These are phyloP conservation scores for Gandaritis pyraliata DNA, from an alignment of 2,888 invertebrate species.

Conservation along the genomic window DNA sequence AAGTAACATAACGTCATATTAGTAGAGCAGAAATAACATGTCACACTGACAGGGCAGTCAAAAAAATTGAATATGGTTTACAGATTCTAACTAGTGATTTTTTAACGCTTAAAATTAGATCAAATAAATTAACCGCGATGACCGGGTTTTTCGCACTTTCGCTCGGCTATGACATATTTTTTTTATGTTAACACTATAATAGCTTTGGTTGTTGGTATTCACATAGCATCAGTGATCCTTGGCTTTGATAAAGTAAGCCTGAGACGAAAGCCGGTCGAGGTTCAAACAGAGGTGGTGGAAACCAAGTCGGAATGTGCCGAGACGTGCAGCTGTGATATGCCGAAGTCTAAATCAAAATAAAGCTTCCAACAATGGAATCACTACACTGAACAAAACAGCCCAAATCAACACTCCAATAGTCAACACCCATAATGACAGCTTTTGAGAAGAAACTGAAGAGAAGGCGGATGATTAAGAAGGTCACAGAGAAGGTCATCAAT, in stretches of 20 bases:
- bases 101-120: slow-evolving; percentile 42
- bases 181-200: slow-evolving; percentile 54
- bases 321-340: slow-evolving; percentile 52
- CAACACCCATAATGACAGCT: slow-evolving; percentile 50
- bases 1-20: slow-evolving; percentile 33
- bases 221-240: slow-evolving; percentile 53
- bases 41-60: slow-evolving; percentile 33
- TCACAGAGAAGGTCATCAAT: slow-evolving; percentile 60
- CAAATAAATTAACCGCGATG: slow-evolving; percentile 60
- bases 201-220: slow-evolving; percentile 55
- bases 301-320: slow-evolving; percentile 55
- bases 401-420: background rate
- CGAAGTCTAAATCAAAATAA: slow-evolving; percentile 25
- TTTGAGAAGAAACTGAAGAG: slow-evolving; percentile 55
- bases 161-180: slow-evolving; percentile 62
- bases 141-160: slow-evolving; percentile 42
- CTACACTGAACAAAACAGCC: background rate
- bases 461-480: slow-evolving; percentile 51
- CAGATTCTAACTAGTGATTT: slow-evolving; percentile 39
- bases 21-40: slow-evolving; percentile 26
- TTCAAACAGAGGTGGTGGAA: slow-evolving; percentile 49
- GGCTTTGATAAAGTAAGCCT: slow-evolving; percentile 50
- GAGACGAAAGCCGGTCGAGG: slow-evolving; percentile 28
- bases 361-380: slow-evolving; percentile 17
- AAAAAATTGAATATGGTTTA: slow-evolving; percentile 48